These are phyloP conservation scores for Antheraea mylitta DNA, from an alignment of 1,140 invertebrate species.

Conservation along the genomic window DNA sequence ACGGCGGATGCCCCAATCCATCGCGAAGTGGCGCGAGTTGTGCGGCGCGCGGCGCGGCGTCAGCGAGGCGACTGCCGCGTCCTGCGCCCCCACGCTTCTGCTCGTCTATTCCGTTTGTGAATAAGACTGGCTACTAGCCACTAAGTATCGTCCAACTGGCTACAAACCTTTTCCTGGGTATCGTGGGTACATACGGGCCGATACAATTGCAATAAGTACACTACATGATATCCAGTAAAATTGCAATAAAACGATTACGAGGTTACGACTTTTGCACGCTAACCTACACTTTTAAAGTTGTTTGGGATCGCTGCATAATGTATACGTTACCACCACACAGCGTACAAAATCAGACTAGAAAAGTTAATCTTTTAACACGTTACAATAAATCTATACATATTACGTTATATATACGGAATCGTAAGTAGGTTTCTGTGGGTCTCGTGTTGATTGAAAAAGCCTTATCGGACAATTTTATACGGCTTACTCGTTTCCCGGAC, in stretches of 20 bases:
- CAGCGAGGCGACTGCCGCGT: constrained; percentile 66
- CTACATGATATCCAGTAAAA: neutral
- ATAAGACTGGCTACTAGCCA: constrained; percentile 10
- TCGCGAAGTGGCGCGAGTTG: constrained; percentile 54
- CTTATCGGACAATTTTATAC: constrained; percentile 26
- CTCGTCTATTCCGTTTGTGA: constrained; percentile 51
- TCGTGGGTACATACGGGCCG: neutral
- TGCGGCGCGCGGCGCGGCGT: constrained; percentile 64
- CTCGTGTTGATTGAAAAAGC: constrained; percentile 21
- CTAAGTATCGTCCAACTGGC: constrained; percentile 35
- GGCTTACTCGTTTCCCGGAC: constrained; percentile 23
- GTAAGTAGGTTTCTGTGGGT: constrained; percentile 5
- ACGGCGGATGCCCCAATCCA: constrained; percentile 91
- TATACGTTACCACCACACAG: too few relatives aligned
- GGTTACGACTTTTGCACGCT: neutral
- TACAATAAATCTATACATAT: too few relatives aligned
- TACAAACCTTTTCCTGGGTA: constrained; percentile 19
- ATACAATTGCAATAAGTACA: neutral
- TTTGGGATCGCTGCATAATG: neutral
- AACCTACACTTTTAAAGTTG: neutral
- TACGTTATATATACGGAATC: neutral
- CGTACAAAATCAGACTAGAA: too few relatives aligned
- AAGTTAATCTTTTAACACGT: too few relatives aligned
- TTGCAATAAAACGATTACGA: neutral
- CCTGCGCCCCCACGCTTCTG: constrained; percentile 55